A percentile compares a stretch with the other conserved stretches of the same genome.
phyloP scores from a whole-genome alignment of 2,797 vertebrate species.

The Anabas testudineus region DNA sequence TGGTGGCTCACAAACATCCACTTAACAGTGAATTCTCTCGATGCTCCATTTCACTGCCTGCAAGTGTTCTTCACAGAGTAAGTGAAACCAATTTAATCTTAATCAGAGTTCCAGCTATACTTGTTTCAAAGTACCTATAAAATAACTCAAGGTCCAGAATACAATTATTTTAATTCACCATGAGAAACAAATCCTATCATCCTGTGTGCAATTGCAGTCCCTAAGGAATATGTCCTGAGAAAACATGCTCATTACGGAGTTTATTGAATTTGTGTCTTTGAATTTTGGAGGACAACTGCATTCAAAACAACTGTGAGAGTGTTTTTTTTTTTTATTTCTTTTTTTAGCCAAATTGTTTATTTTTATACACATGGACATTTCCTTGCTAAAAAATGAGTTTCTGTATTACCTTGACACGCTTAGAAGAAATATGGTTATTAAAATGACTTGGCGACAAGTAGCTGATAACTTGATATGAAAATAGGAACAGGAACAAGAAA shows the following conservation, averaged over 20 bases:
- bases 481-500: conserved; percentile 8
- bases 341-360: conserved; percentile 26
- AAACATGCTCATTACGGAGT: conserved; percentile 68
- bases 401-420: conserved; percentile 55
- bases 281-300: conserved; percentile 65
- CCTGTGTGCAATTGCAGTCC: conserved; percentile 33
- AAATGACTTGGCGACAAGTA: conserved; percentile 14
- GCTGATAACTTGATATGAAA: conserved; percentile 17
- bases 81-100: conserved; percentile 44
- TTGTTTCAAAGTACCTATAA: conserved; percentile 64
- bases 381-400: conserved; percentile 33
- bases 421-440: conserved; percentile 10
- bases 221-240: conserved; percentile 54
- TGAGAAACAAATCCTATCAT: conserved; percentile 57
- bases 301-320: conserved; percentile 43
- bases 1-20: conserved; percentile 17
- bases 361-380: conserved; percentile 28
- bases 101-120: conserved; percentile 40
- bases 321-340: not conserved
- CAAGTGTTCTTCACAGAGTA: conserved; percentile 32
- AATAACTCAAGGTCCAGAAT: conserved; percentile 73
- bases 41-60: conserved; percentile 30
- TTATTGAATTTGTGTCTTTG: conserved; percentile 58
- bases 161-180: conserved; percentile 68
- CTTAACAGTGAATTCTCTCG: conserved; percentile 26